Evolutionary conservation across 2,888 invertebrate species (phyloP).

Genomic region (Theretra japonica): DNA sequence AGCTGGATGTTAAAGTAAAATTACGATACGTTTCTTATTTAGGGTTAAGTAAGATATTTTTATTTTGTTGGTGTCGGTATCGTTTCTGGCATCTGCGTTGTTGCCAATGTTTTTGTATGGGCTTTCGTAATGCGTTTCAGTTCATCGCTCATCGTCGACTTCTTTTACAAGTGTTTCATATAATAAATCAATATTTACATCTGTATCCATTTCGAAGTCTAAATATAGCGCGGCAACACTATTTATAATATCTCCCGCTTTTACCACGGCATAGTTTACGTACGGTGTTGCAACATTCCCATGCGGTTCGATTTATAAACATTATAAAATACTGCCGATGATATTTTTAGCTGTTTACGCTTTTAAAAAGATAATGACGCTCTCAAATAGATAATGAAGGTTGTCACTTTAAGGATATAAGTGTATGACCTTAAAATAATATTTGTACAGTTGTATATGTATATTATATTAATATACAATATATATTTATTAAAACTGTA

Average conservation of each 20-base stretch:
- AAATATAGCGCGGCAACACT: neutral
- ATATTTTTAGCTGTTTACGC: neutral
- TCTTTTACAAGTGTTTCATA: slow-evolving; percentile 1
- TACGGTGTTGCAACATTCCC: neutral
- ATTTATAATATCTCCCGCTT: slow-evolving; percentile 1
- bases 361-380: too few species aligned
- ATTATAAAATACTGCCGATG: neutral
- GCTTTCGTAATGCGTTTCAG: neutral
- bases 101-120: slow-evolving; percentile 7
- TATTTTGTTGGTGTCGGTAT: neutral
- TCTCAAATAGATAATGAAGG: too few species aligned
- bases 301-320: neutral
- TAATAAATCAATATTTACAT: slow-evolving; percentile 23
- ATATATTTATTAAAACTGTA: too few species aligned
- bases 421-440: too few species aligned
- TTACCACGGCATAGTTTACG: neutral
- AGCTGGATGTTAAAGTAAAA: neutral
- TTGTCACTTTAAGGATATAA: too few species aligned
- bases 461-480: too few species aligned
- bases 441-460: too few species aligned
- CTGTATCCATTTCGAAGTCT: slow-evolving; percentile 5
- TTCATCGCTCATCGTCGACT: neutral
- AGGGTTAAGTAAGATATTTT: neutral
- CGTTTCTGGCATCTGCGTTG: neutral
- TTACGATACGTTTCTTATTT: neutral